Conservation (phyloP, 37 sponge, comb jelly and placozoan genomes). For the Mnemiopsis leidyi region DNA sequence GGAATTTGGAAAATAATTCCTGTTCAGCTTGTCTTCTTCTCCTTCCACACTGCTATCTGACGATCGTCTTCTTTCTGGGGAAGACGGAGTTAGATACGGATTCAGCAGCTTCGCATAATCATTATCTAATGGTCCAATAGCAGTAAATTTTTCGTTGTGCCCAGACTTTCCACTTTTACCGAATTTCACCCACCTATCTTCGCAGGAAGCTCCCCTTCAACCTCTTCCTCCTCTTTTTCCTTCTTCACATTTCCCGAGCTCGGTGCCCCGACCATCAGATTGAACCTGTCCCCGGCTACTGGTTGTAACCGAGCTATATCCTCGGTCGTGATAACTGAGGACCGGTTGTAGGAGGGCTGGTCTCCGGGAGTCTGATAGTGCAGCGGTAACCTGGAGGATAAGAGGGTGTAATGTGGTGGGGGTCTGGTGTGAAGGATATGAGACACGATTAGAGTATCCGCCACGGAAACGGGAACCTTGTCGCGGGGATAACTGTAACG, state of each 20-base stretch:
- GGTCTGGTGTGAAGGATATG: background rate
- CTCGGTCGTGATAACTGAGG: background rate
- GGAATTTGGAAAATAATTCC: background rate
- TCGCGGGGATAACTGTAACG: background rate
- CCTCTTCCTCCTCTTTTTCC: background rate
- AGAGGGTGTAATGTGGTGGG: background rate
- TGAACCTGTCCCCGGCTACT: background rate
- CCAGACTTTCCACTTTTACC: background rate
- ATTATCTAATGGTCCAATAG: background rate
- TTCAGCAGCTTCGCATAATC: background rate
- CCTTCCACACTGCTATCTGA: constrained; percentile 24
- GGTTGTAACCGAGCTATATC: constrained; percentile 7
- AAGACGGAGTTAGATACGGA: background rate
- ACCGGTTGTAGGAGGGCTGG: background rate
- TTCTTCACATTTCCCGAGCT: background rate
- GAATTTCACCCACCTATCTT: background rate
- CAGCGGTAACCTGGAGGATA: background rate
- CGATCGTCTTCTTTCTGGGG: background rate
- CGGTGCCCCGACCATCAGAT: background rate
- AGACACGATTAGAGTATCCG: background rate
- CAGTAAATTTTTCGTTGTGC: background rate
- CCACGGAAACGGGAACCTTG: background rate
- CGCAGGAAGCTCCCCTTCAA: background rate
- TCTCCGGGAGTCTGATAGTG: constrained; percentile 30
- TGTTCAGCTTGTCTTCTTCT: constrained; percentile 10